phyloP scores from a whole-genome alignment of 2,797 vertebrate genomes.

The Poecilia gillii region DNA sequence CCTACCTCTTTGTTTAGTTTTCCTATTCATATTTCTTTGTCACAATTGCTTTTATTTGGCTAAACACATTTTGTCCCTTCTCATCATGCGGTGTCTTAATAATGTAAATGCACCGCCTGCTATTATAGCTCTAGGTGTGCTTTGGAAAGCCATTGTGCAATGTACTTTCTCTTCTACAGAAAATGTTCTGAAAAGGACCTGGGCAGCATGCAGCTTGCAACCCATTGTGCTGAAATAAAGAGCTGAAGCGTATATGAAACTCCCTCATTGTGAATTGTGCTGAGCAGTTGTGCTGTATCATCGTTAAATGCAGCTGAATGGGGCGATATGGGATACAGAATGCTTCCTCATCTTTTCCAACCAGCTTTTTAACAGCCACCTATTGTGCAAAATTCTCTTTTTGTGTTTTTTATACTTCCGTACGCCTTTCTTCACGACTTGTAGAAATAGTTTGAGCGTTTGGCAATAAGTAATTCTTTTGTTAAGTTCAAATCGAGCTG shows the following conservation, averaged over 20 bases:
- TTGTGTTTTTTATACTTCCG: too few species aligned
- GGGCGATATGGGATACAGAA: conserved; percentile 25
- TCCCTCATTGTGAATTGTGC: conserved; percentile 14
- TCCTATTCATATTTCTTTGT: conserved; percentile 28
- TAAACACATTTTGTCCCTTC: conserved; percentile 28
- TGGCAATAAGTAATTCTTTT: too few species aligned
- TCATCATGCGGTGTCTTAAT: conserved; percentile 27
- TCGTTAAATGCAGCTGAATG: conserved; percentile 21
- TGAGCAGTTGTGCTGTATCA: conserved; percentile 46
- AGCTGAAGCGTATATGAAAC: conserved; percentile 23
- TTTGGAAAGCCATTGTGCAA: conserved; percentile 40
- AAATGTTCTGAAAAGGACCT: conserved; percentile 36
- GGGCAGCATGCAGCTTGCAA: conserved; percentile 25
- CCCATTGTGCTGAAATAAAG: conserved; percentile 49
- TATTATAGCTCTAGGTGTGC: conserved; percentile 32
- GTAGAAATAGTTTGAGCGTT: too few species aligned
- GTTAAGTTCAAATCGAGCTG: too few species aligned
- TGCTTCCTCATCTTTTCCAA: conserved; percentile 47
- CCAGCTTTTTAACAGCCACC: not conserved
- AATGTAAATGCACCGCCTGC: conserved; percentile 42
- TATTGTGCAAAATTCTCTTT: too few species aligned
- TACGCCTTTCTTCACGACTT: too few species aligned
- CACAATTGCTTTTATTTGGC: conserved; percentile 21
- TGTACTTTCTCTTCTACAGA: conserved; percentile 7
- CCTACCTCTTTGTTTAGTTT: conserved; percentile 21